These are phyloP conservation scores for Pangasianodon gigas DNA, from an alignment of 2,113 vertebrate genomes.

Conservation along the genomic window DNA sequence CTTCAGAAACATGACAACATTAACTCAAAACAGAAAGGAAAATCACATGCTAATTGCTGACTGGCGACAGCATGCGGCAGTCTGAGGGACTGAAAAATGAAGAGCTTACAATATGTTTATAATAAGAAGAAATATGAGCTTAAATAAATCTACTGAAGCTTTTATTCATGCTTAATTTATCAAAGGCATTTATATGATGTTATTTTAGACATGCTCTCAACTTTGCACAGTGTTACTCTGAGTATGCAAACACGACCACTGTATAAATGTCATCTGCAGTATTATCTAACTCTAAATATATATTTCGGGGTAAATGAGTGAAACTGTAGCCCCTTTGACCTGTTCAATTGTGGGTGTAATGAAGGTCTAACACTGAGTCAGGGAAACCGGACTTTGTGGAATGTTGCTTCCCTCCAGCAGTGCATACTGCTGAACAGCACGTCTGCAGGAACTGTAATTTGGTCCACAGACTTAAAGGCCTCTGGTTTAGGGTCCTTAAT, in stretches of 20 bases:
- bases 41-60: neutral
- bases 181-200: neutral
- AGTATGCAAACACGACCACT: neutral
- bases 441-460: slow-evolving; percentile 45
- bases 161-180: neutral
- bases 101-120: neutral
- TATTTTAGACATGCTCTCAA: neutral
- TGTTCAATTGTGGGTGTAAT: slow-evolving; percentile 22
- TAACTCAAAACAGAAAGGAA: neutral
- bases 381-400: slow-evolving; percentile 21
- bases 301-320: slow-evolving; percentile 2
- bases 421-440: slow-evolving; percentile 23
- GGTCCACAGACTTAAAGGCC: slow-evolving; percentile 37
- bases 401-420: slow-evolving; percentile 30
- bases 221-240: neutral
- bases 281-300: neutral
- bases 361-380: neutral
- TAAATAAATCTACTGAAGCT: neutral
- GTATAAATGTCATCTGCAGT: neutral
- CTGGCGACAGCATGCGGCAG: neutral
- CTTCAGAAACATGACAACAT: neutral
- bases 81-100: neutral
- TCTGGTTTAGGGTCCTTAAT: slow-evolving; percentile 42
- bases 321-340: slow-evolving; percentile 17
- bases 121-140: neutral